phyloP scores from a whole-genome alignment of 2,797 vertebrate species.

The Bryconaethiops microstoma region DNA sequence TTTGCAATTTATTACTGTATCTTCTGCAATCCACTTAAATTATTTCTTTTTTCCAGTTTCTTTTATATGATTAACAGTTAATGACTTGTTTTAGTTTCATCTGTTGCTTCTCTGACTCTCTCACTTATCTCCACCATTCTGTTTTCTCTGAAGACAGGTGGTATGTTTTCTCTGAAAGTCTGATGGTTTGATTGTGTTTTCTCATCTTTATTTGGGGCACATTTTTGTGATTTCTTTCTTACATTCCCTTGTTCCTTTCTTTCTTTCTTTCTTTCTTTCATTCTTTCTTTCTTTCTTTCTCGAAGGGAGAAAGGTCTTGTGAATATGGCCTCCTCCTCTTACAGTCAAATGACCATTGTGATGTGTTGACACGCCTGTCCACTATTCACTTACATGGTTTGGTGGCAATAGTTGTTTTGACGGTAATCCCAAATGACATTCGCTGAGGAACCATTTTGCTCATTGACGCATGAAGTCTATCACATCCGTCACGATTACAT shows the following conservation, averaged over 20 bases:
- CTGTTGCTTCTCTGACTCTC: neutral
- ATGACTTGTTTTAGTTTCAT: neutral
- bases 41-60: neutral
- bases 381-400: slow-evolving; percentile 60
- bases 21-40: neutral
- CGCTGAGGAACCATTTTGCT: slow-evolving; percentile 74
- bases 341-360: slow-evolving; percentile 52
- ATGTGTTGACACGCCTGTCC: slow-evolving; percentile 54
- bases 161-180: neutral
- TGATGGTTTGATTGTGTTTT: neutral
- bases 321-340: slow-evolving; percentile 36
- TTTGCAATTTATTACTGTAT: neutral
- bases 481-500: slow-evolving; percentile 60
- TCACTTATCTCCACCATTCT: neutral
- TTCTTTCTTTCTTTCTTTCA: no score
- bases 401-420: slow-evolving; percentile 70
- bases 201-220: neutral
- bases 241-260: no score
- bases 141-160: neutral
- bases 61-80: neutral
- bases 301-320: slow-evolving; percentile 10
- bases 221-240: neutral
- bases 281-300: neutral
- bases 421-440: slow-evolving; percentile 75
- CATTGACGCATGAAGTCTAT: slow-evolving; percentile 75